These are phyloP conservation scores for Neotoma lepida DNA, from an alignment of 2,113 vertebrate genomes.

Conservation along the genomic window DNA sequence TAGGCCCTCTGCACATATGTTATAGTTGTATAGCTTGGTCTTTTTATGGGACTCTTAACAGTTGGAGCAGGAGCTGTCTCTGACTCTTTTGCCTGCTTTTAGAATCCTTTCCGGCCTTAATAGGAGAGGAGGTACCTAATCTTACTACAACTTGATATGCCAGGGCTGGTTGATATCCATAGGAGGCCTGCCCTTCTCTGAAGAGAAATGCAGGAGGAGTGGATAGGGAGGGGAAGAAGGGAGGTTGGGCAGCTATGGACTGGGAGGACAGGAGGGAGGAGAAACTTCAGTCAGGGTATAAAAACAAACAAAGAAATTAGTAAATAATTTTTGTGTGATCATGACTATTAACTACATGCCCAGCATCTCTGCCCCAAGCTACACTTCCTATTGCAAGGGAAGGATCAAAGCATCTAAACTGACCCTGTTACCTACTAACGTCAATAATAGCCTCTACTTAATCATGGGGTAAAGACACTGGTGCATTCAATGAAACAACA, in stretches of 20 bases:
- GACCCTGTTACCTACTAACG: not conserved
- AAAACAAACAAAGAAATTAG: not conserved
- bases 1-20: not conserved
- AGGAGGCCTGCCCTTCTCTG: not conserved
- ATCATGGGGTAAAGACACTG: not conserved
- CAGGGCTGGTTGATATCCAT: not conserved
- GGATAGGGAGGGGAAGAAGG: not conserved
- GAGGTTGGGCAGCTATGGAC: not conserved
- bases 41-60: not conserved
- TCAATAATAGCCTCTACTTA: not conserved
- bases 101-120: not conserved
- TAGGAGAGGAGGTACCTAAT: not conserved
- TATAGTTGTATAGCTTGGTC: not conserved
- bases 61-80: not conserved
- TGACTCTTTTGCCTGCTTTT: not conserved
- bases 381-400: not conserved
- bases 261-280: not conserved
- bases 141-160: not conserved
- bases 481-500: not conserved
- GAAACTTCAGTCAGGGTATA: not conserved
- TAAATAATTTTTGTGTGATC: not conserved
- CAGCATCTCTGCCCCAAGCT: not conserved
- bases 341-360: not conserved
- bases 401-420: not conserved
- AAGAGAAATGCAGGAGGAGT: not conserved